These are phyloP conservation scores for Liodrosophila aerea DNA, from an alignment of 2,888 invertebrate genomes.

Conservation along the genomic window DNA sequence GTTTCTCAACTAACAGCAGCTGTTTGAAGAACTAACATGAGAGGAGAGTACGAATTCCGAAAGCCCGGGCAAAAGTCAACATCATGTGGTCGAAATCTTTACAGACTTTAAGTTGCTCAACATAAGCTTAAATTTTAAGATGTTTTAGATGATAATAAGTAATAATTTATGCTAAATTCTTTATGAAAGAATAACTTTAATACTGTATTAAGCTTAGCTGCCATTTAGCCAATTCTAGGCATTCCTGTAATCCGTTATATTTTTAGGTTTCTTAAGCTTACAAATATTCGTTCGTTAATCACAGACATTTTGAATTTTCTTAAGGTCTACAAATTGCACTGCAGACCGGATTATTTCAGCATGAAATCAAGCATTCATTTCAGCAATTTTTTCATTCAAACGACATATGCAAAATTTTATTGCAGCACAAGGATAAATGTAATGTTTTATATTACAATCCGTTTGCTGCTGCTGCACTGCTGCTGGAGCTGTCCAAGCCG, in stretches of 20 bases:
- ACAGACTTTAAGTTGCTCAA: no score
- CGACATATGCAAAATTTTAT: constrained; percentile 38
- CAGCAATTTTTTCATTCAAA: constrained; percentile 1
- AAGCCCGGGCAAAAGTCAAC: constrained; percentile 24
- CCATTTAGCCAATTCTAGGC: no score
- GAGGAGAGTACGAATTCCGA: neutral
- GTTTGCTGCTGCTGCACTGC: constrained; percentile 5
- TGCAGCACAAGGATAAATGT: constrained; percentile 31
- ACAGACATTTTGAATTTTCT: no score
- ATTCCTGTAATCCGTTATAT: no score
- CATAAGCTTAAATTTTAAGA: no score
- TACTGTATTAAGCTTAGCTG: no score
- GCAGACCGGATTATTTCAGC: neutral
- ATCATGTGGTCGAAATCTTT: constrained; percentile 21
- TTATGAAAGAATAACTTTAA: neutral
- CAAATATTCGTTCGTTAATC: no score
- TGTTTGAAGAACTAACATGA: constrained; percentile 45
- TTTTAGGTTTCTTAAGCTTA: no score
- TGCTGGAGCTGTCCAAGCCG: constrained; percentile 14
- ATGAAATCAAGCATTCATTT: neutral
- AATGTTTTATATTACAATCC: constrained; percentile 36
- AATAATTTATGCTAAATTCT: no score
- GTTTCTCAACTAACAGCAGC: constrained; percentile 55
- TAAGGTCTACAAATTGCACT: no score
- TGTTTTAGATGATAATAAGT: no score